Evolutionary conservation across 1,140 invertebrate species (phyloP).

Genomic region (Zaprionus taronus): DNA sequence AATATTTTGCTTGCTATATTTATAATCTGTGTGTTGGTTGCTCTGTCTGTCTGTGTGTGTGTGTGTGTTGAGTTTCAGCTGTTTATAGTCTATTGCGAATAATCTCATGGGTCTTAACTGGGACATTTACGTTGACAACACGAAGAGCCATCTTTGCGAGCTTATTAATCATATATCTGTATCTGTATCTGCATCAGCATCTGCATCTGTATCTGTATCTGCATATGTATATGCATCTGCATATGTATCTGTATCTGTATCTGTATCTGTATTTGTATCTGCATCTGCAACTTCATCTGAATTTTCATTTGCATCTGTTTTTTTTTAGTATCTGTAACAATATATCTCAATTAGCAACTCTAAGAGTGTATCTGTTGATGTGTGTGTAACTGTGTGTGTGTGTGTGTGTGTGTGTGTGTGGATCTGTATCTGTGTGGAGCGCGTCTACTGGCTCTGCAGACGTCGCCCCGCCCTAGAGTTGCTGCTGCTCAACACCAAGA

Average conservation of each 20-base stretch:
- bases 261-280: background rate
- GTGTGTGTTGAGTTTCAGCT: slow-evolving; percentile 2
- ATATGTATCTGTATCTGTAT: background rate
- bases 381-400: slow-evolving; percentile 11
- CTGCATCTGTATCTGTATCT: background rate
- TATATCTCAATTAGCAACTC: slow-evolving; percentile 1
- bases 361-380: background rate
- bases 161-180: slow-evolving; percentile 5
- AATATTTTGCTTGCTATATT: slow-evolving; percentile 26
- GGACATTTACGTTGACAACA: slow-evolving; percentile 15
- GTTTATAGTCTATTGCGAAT: slow-evolving; percentile 32
- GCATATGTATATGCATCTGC: background rate
- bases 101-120: slow-evolving; percentile 14
- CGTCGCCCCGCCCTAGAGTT: slow-evolving; percentile 22
- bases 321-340: background rate
- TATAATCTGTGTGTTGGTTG: slow-evolving; percentile 17
- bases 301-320: background rate
- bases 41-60: slow-evolving; percentile 5
- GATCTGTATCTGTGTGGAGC: background rate
- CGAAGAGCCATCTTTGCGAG: slow-evolving; percentile 24
- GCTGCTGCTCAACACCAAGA: slow-evolving; percentile 44
- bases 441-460: slow-evolving; percentile 16
- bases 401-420: slow-evolving; percentile 21
- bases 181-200: background rate
- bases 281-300: background rate